These are phyloP conservation scores for Micropoecilia bifurca DNA, from an alignment of 2,797 vertebrate genomes.

Conservation along the genomic window DNA sequence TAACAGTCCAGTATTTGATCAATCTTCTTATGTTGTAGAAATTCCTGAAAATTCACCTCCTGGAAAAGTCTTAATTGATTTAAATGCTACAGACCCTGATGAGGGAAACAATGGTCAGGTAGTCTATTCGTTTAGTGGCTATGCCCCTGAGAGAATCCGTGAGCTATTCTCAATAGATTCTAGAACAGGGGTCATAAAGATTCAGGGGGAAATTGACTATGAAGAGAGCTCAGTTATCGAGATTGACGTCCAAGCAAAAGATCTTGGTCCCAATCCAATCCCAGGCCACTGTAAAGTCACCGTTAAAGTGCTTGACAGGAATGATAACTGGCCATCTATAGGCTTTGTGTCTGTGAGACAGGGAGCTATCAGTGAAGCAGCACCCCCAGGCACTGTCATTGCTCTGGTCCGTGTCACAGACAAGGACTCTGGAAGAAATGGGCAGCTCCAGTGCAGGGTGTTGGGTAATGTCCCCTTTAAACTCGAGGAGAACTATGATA, in stretches of 20 bases:
- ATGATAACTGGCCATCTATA: slow-evolving; percentile 97
- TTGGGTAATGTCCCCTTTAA: slow-evolving; percentile 94
- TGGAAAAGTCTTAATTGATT: slow-evolving; percentile 92
- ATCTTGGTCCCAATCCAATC: slow-evolving; percentile 97
- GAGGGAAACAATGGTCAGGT: slow-evolving; percentile 98
- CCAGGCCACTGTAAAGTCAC: slow-evolving; percentile 99
- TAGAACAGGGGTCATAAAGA: slow-evolving; percentile 94
- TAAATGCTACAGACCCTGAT: slow-evolving; percentile 97
- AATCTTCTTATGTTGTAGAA: slow-evolving; percentile 94
- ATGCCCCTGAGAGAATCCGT: slow-evolving; percentile 92
- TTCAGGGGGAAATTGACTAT: slow-evolving; percentile 96
- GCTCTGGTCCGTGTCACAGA: slow-evolving; percentile 96
- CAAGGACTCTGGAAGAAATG: slow-evolving; percentile 95
- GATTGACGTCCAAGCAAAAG: slow-evolving; percentile 95
- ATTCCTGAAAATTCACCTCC: slow-evolving; percentile 93
- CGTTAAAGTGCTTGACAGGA: slow-evolving; percentile 94
- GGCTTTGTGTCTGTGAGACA: slow-evolving; percentile 97
- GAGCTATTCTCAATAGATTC: slow-evolving; percentile 98
- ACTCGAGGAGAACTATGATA: slow-evolving; percentile 97
- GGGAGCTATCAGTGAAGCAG: slow-evolving; percentile 96
- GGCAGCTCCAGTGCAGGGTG: slow-evolving; percentile 96
- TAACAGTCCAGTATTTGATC: slow-evolving; percentile 96
- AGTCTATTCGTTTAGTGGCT: slow-evolving; percentile 96
- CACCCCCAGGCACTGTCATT: slow-evolving; percentile 94
- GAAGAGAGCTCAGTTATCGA: slow-evolving; percentile 96